Evolutionary conservation across 1,140 invertebrate species (phyloP).

Genomic region (Orchestia grillus): DNA sequence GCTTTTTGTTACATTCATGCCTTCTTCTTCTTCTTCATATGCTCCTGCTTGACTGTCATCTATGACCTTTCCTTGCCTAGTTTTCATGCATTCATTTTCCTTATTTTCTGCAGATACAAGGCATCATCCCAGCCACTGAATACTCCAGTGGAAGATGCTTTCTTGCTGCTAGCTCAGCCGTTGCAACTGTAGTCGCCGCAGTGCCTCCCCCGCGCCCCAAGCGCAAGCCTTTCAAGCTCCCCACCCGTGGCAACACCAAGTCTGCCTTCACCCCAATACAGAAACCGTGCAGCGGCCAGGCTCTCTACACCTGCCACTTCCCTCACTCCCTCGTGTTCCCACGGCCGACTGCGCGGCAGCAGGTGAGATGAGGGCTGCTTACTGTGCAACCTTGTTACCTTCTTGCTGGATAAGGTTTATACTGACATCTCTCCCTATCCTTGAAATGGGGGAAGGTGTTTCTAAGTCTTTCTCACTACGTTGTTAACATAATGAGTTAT

Average conservation of each 20-base stretch:
- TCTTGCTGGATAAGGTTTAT: too few relatives aligned
- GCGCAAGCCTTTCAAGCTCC: slow-evolving; percentile 62
- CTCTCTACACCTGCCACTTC: slow-evolving; percentile 69
- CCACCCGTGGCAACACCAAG: slow-evolving; percentile 6
- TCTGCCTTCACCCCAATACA: slow-evolving; percentile 11
- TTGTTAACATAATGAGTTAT: too few relatives aligned
- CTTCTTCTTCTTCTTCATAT: background rate
- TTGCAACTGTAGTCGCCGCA: background rate
- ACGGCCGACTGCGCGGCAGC: slow-evolving; percentile 71
- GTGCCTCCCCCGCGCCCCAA: slow-evolving; percentile 48
- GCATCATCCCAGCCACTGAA: slow-evolving; percentile 50
- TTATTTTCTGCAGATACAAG: slow-evolving; percentile 60
- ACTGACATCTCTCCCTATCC: too few relatives aligned
- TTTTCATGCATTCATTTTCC: background rate
- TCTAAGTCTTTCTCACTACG: too few relatives aligned
- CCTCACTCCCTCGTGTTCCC: slow-evolving; percentile 73
- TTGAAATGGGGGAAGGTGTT: too few relatives aligned
- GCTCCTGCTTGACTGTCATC: too few relatives aligned
- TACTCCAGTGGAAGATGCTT: slow-evolving; percentile 61
- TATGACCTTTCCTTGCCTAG: too few relatives aligned
- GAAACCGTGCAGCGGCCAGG: slow-evolving; percentile 55
- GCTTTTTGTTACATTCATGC: too few relatives aligned
- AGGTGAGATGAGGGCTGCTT: slow-evolving; percentile 68
- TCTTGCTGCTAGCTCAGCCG: slow-evolving; percentile 58
- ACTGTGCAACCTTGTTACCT: too few relatives aligned